Percentiles rank a stretch among this genome's conserved stretches.
Evolutionary conservation across 2,797 vertebrate species (phyloP).

Genomic region (Arctocebus calabarensis): DNA sequence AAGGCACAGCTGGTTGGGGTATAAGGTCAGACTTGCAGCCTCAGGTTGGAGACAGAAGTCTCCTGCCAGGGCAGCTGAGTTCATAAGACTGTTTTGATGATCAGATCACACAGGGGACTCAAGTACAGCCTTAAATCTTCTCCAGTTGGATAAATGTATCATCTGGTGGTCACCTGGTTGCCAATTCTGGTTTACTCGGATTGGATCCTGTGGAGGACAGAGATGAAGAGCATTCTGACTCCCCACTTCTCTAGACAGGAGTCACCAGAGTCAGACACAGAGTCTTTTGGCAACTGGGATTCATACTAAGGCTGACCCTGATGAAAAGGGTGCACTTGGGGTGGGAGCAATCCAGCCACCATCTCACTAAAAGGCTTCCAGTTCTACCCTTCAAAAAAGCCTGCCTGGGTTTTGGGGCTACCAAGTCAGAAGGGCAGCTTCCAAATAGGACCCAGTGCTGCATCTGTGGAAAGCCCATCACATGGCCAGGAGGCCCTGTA

Average conservation of each 20-base stretch:
- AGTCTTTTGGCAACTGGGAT: too few species aligned
- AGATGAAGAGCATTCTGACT: neutral
- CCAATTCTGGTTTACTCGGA: neutral
- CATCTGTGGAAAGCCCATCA: neutral
- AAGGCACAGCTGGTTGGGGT: neutral
- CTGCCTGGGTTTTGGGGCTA: neutral
- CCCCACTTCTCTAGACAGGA: neutral
- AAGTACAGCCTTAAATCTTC: neutral
- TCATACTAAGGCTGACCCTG: neutral
- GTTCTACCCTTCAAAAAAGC: neutral
- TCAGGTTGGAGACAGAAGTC: neutral
- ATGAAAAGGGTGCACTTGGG: neutral
- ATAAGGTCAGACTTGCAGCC: neutral
- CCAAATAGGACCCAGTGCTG: neutral
- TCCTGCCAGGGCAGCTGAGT: slow-evolving; percentile 22
- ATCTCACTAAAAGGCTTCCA: neutral
- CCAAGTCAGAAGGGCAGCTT: neutral
- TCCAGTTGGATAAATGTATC: neutral
- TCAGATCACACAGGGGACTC: neutral
- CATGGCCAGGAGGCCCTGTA: neutral
- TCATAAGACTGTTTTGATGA: slow-evolving; percentile 60
- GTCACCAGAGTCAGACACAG: neutral
- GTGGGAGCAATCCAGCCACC: neutral
- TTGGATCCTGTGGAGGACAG: neutral
- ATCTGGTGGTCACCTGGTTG: neutral